Evolutionary conservation across 1,140 invertebrate genomes (phyloP).

Genomic region (Sipha flava): DNA sequence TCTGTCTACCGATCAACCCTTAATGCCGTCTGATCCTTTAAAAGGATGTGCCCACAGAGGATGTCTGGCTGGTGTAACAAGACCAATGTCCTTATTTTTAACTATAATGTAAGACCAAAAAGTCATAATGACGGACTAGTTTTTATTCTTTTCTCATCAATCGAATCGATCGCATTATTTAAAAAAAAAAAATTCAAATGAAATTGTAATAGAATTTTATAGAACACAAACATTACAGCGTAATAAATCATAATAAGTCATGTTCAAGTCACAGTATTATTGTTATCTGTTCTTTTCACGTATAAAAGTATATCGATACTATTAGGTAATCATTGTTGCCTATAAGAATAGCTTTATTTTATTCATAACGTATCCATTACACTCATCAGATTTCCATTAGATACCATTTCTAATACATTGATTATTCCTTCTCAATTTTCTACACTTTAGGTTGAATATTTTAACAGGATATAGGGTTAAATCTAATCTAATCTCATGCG

Average conservation of each 20-base stretch:
- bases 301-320: background rate
- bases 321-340: background rate
- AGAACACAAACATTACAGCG: background rate
- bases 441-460: background rate
- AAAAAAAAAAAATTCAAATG: background rate
- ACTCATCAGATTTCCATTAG: background rate
- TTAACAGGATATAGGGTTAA: background rate
- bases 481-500: background rate
- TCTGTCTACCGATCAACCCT: conserved; percentile 1
- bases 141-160: background rate
- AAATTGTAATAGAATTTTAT: background rate
- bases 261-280: background rate
- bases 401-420: background rate
- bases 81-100: background rate
- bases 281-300: background rate
- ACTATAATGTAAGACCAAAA: background rate
- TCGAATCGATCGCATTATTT: background rate
- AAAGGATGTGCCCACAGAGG: conserved; percentile 18
- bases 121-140: background rate
- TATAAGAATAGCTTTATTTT: background rate
- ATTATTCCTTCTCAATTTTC: background rate
- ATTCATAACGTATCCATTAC: background rate
- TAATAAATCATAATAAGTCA: background rate
- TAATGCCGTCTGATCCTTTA: conserved; percentile 28
- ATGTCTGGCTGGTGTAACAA: background rate